These are phyloP conservation scores for Calliphora vicina DNA, from an alignment of 1,140 invertebrate genomes.

Conservation along the genomic window DNA sequence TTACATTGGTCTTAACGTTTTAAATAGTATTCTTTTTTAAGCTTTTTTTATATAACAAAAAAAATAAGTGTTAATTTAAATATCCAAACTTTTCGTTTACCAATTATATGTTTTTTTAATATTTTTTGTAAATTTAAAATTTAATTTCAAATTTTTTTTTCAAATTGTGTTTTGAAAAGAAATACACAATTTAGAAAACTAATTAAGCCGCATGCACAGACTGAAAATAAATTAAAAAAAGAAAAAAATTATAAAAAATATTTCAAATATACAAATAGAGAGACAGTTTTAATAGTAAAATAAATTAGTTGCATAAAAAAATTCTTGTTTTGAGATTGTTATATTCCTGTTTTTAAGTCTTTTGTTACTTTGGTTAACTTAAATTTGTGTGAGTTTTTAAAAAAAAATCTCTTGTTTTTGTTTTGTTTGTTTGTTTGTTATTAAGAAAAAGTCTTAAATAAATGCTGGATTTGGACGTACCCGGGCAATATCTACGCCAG, in stretches of 20 bases:
- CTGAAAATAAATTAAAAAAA: slow-evolving; percentile 60
- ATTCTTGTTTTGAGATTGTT: slow-evolving; percentile 42
- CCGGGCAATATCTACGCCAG: slow-evolving; percentile 91
- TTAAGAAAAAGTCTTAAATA: slow-evolving; percentile 50
- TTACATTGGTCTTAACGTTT: background rate
- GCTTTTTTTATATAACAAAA: background rate
- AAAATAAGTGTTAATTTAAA: background rate
- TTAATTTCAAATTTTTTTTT: slow-evolving; percentile 10
- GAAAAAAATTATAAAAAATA: background rate
- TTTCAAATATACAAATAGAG: slow-evolving; percentile 41
- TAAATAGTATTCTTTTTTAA: background rate
- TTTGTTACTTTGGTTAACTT: slow-evolving; percentile 43
- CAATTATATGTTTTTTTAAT: background rate
- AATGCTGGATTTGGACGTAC: slow-evolving; percentile 67
- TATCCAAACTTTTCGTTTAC: background rate
- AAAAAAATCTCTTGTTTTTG: background rate
- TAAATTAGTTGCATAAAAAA: slow-evolving; percentile 20
- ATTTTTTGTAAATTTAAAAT: background rate
- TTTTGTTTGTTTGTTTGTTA: background rate
- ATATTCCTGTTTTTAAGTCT: slow-evolving; percentile 53
- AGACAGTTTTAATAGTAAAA: slow-evolving; percentile 37
- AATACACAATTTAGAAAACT: background rate
- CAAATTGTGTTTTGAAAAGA: background rate
- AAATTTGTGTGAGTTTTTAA: background rate
- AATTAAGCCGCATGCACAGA: slow-evolving; percentile 64